phyloP scores from a whole-genome alignment of 1,140 invertebrate species.

The Hypsibius dujardini region DNA sequence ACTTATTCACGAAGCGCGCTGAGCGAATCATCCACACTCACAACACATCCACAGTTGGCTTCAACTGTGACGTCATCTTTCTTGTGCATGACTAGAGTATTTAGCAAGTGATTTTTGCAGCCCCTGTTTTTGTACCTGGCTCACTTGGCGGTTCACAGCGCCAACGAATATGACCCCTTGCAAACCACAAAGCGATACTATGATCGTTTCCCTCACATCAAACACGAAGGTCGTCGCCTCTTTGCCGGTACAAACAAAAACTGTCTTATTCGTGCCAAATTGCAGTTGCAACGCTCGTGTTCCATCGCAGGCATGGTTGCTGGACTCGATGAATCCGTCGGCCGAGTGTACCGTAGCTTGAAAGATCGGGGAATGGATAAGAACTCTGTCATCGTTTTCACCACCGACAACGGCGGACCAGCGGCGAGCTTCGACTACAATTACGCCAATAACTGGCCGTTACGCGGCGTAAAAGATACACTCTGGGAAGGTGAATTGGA shows the following conservation, averaged over 20 bases:
- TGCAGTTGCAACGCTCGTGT: background rate
- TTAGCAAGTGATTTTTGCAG: slow-evolving; percentile 23
- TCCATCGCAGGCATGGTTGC: slow-evolving; percentile 48
- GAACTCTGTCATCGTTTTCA: slow-evolving; percentile 63
- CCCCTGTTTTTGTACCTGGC: slow-evolving; percentile 68
- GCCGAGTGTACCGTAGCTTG: slow-evolving; percentile 51
- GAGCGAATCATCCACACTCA: slow-evolving; percentile 49
- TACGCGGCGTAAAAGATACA: slow-evolving; percentile 66
- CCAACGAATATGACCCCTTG: slow-evolving; percentile 47
- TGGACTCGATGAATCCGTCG: slow-evolving; percentile 67
- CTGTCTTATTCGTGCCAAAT: no score
- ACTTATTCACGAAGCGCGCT: slow-evolving; percentile 58
- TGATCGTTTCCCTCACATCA: slow-evolving; percentile 21
- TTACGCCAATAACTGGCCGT: slow-evolving; percentile 71
- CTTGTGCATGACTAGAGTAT: background rate
- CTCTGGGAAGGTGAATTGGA: slow-evolving; percentile 81
- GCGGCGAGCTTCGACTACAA: slow-evolving; percentile 55
- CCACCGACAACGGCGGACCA: slow-evolving; percentile 69
- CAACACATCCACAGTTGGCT: slow-evolving; percentile 35
- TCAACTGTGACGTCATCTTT: no score
- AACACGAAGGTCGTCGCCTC: slow-evolving; percentile 17
- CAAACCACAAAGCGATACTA: slow-evolving; percentile 22
- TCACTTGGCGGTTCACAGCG: slow-evolving; percentile 66
- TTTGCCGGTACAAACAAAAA: slow-evolving; percentile 22
- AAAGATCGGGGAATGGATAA: slow-evolving; percentile 45